Evolutionary conservation across 2,888 invertebrate species (phyloP).

Genomic region (Monopis laevigella): DNA sequence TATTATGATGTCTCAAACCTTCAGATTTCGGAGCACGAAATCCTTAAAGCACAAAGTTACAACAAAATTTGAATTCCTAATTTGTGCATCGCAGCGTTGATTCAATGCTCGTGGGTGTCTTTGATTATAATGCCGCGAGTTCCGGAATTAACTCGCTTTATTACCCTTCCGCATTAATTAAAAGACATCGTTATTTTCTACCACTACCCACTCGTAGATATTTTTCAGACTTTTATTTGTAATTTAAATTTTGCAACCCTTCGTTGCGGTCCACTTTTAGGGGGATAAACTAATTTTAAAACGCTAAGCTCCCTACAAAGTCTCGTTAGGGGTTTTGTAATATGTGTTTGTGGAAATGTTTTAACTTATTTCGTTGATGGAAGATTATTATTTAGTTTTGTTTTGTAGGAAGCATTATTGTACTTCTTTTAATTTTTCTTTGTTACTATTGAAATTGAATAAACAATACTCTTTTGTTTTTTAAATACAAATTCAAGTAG

Average conservation of each 20-base stretch:
- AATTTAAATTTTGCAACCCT: slow-evolving; percentile 67
- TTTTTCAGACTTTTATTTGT: slow-evolving; percentile 68
- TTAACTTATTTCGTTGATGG: too few species aligned
- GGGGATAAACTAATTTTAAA: slow-evolving; percentile 65
- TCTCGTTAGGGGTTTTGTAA: slow-evolving; percentile 44
- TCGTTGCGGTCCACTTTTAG: slow-evolving; percentile 51
- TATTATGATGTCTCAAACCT: too few species aligned
- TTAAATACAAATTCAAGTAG: slow-evolving; percentile 18
- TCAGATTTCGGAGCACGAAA: too few species aligned
- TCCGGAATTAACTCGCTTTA: slow-evolving; percentile 55
- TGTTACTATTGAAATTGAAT: not conserved
- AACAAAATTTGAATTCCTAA: slow-evolving; percentile 20
- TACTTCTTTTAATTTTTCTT: not conserved
- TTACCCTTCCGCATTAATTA: slow-evolving; percentile 63
- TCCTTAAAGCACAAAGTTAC: too few species aligned
- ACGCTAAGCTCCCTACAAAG: slow-evolving; percentile 60
- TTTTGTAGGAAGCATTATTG: not conserved
- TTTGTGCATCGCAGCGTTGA: slow-evolving; percentile 23
- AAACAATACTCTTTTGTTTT: too few species aligned
- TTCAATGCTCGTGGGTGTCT: slow-evolving; percentile 27
- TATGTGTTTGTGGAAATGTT: slow-evolving; percentile 49
- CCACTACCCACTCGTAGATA: slow-evolving; percentile 62
- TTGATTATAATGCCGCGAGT: slow-evolving; percentile 40
- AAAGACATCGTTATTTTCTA: slow-evolving; percentile 62
- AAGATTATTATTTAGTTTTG: slow-evolving; percentile 7